These are phyloP conservation scores for Galleria mellonella DNA, from an alignment of 1,140 invertebrate species.

Conservation along the genomic window DNA sequence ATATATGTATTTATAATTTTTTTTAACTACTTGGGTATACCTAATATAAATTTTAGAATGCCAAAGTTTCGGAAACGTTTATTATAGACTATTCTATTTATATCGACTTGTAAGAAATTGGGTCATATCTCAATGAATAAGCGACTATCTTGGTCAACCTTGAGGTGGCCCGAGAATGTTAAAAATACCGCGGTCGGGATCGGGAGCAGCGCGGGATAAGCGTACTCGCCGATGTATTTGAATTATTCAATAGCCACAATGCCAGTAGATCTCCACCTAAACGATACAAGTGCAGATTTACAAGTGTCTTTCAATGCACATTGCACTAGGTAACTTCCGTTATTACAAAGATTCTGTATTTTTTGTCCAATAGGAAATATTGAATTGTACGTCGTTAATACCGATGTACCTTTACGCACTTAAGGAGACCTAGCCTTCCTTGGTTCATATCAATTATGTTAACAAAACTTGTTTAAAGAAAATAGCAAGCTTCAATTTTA, in stretches of 20 bases:
- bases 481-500: no score
- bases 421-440: no score
- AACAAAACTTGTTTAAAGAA: no score
- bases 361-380: no score
- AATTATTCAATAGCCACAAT: constrained; percentile 36
- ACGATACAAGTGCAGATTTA: constrained; percentile 4
- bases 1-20: no score
- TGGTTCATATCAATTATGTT: no score
- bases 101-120: constrained; percentile 55
- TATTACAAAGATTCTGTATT: no score
- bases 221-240: constrained; percentile 28
- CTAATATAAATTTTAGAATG: neutral
- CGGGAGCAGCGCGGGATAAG: constrained; percentile 33
- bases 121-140: constrained; percentile 70
- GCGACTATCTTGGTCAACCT: constrained; percentile 65
- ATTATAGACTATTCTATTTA: constrained; percentile 26
- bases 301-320: neutral
- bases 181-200: constrained; percentile 59
- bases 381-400: no score
- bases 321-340: no score
- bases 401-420: no score
- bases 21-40: no score
- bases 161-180: constrained; percentile 70
- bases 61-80: neutral
- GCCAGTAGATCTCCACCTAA: constrained; percentile 5